A percentile compares a stretch with the other conserved stretches of the same genome.
These are phyloP conservation scores for Darevskia nairensis DNA, from an alignment of 2,797 vertebrate species.

Conservation along the genomic window DNA sequence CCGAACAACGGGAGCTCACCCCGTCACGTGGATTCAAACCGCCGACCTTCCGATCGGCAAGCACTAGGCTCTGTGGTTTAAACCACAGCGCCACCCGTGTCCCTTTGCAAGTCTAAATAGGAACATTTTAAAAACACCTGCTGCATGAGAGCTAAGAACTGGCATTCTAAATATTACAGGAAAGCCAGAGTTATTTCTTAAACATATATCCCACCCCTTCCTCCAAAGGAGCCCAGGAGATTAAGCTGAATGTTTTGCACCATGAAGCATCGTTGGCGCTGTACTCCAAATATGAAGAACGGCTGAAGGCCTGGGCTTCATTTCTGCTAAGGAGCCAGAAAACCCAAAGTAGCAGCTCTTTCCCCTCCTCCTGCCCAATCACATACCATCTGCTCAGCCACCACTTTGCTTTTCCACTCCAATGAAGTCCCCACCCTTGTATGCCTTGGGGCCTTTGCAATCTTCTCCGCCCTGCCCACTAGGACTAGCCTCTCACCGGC, in stretches of 20 bases:
- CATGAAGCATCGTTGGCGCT: no score
- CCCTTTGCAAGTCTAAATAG: no score
- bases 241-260: background rate
- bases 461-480: background rate
- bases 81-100: no score
- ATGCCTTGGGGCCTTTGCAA: background rate
- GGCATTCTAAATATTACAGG: no score
- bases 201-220: no score
- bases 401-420: background rate
- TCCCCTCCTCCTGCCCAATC: background rate
- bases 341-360: background rate
- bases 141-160: background rate
- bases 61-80: no score
- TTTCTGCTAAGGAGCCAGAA: background rate
- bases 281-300: background rate
- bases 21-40: no score
- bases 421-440: background rate
- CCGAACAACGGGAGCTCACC: no score
- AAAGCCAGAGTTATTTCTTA: no score
- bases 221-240: no score
- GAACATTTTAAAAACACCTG: background rate
- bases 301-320: accelerated
- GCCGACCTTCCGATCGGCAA: no score
- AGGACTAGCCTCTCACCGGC: background rate
- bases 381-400: conserved; percentile 21